These are phyloP conservation scores for Sula dactylatra DNA, from an alignment of 2,113 vertebrate genomes.

Conservation along the genomic window DNA sequence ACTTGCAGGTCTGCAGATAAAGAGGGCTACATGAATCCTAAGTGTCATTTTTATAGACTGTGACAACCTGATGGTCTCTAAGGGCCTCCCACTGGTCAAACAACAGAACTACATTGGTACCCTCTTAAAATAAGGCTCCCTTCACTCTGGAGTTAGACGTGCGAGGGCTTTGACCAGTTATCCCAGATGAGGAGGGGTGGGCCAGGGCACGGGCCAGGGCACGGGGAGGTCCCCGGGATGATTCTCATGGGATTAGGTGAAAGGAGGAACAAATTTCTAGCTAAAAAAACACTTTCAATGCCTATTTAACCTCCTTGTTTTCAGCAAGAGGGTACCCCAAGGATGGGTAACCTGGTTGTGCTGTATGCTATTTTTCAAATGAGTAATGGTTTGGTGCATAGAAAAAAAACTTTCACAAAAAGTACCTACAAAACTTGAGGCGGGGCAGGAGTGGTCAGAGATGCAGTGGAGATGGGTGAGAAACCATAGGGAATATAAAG, in stretches of 20 bases:
- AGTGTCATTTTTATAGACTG: background rate
- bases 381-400: background rate
- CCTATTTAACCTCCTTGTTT: background rate
- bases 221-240: background rate
- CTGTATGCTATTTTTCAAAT: background rate
- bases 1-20: background rate
- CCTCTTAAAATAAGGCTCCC: background rate
- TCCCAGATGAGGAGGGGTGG: accelerated
- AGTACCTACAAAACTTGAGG: background rate
- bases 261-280: background rate
- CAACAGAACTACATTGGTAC: background rate
- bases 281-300: background rate
- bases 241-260: background rate
- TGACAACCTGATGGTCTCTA: conserved; percentile 33
- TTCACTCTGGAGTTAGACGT: background rate
- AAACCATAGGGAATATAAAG: background rate
- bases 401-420: background rate
- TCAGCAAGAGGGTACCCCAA: background rate
- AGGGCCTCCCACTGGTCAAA: conserved; percentile 60
- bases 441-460: background rate
- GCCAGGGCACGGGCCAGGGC: too few species aligned
- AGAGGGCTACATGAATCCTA: background rate
- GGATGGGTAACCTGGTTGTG: background rate
- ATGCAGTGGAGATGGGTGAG: background rate
- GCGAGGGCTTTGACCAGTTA: background rate